These are phyloP conservation scores for Lysandra coridon DNA, from an alignment of 2,888 invertebrate species.

Conservation along the genomic window DNA sequence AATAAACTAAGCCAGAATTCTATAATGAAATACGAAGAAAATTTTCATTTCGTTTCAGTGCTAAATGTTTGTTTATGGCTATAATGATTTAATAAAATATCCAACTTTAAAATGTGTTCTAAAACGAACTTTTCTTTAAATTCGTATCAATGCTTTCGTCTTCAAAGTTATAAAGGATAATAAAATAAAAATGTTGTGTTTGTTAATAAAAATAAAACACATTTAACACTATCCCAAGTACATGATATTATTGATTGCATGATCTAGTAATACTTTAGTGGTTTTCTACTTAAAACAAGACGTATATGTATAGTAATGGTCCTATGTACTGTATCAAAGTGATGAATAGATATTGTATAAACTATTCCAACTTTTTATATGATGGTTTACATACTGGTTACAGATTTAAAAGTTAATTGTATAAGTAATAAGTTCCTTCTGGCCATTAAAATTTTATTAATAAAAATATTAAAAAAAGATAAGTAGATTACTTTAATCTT, in stretches of 20 bases:
- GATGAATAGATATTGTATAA: background rate
- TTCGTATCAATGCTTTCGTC: background rate
- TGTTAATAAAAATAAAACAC: background rate
- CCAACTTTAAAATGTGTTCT: background rate
- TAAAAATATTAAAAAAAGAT: background rate
- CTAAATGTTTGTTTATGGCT: too few relatives aligned
- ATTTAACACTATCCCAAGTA: background rate
- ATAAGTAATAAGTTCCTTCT: background rate
- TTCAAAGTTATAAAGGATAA: background rate
- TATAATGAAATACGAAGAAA: too few relatives aligned
- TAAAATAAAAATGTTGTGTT: too few relatives aligned
- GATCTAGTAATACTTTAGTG: constrained; percentile 1
- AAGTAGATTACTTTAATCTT: background rate
- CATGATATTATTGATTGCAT: background rate
- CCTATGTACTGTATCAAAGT: constrained; percentile 14
- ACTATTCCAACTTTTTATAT: constrained; percentile 7
- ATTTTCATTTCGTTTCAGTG: too few relatives aligned
- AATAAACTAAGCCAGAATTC: too few relatives aligned
- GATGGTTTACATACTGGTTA: constrained; percentile 1
- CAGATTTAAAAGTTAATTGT: background rate
- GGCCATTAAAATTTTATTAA: background rate
- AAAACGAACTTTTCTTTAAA: background rate
- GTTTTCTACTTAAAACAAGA: constrained; percentile 13
- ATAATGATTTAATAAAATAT: too few relatives aligned
- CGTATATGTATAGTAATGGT: background rate